A percentile compares a stretch with the other conserved stretches of the same genome.
phyloP scores from a whole-genome alignment of 2,888 invertebrate genomes.

The Charanyca ferruginea region DNA sequence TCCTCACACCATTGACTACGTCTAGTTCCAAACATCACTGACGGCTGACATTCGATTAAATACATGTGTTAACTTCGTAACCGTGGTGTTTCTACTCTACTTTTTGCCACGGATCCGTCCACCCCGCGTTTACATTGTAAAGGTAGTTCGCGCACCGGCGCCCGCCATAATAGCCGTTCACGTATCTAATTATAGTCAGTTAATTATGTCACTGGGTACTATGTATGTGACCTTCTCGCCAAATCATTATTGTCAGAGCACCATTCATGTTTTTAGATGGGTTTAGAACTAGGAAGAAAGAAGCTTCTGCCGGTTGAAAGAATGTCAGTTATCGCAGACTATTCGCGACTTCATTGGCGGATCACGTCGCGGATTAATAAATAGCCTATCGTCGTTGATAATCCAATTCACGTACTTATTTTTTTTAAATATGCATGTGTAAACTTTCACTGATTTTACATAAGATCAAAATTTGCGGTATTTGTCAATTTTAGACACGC shows the following conservation, averaged over 20 bases:
- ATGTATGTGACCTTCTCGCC: not conserved
- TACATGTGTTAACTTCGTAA: conserved; percentile 8
- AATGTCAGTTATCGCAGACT: too few species aligned
- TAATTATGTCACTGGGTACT: conserved; percentile 43
- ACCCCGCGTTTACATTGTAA: conserved; percentile 14
- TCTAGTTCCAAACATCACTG: conserved; percentile 7
- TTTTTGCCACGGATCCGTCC: conserved; percentile 34
- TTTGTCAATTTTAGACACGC: too few species aligned
- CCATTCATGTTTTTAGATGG: too few species aligned
- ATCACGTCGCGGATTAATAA: too few species aligned
- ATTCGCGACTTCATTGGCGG: too few species aligned
- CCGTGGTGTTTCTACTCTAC: conserved; percentile 3
- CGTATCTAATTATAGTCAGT: conserved; percentile 27
- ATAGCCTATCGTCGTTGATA: too few species aligned
- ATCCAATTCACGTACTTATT: too few species aligned
- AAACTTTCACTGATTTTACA: too few species aligned
- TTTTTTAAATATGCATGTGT: too few species aligned
- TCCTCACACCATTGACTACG: not conserved
- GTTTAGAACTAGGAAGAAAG: too few species aligned
- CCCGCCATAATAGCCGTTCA: conserved; percentile 35
- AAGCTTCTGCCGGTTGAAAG: too few species aligned
- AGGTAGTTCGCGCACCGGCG: conserved; percentile 47
- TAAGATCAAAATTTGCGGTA: too few species aligned
- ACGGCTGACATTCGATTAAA: conserved; percentile 20
- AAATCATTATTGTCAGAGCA: conserved; percentile 12